phyloP scores from a whole-genome alignment of 2,888 invertebrate genomes.

The Odontocolon sp. region DNA sequence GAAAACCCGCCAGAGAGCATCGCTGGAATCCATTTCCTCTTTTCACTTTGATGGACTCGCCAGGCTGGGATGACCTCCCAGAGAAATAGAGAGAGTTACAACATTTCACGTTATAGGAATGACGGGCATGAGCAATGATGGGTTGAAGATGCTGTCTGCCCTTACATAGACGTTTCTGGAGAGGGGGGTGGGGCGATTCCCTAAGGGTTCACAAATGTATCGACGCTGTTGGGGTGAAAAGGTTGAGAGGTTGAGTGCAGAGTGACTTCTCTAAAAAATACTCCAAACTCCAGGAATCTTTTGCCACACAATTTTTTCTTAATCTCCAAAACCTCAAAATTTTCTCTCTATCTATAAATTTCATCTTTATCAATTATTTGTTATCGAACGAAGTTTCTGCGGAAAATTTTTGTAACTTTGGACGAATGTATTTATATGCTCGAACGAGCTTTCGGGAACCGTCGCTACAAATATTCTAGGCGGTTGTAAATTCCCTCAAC shows the following conservation, averaged over 20 bases:
- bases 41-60: neutral
- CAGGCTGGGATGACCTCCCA: slow-evolving; percentile 1
- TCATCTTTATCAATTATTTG: no score
- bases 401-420: neutral
- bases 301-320: no score
- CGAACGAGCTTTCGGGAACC: neutral
- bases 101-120: slow-evolving; percentile 15
- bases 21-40: neutral
- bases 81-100: neutral
- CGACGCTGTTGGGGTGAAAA: neutral
- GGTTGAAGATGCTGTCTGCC: neutral
- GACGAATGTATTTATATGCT: neutral
- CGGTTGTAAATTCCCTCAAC: neutral
- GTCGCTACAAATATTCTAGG: neutral
- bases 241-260: neutral
- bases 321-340: no score
- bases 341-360: no score
- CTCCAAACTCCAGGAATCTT: neutral
- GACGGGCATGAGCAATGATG: slow-evolving; percentile 1
- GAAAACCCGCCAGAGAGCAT: neutral
- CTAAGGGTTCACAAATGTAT: slow-evolving; percentile 30
- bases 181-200: neutral
- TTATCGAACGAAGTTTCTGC: no score
- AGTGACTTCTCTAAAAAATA: neutral
- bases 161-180: neutral